A percentile compares a stretch with the other conserved stretches of the same genome.
Evolutionary conservation across 2,888 invertebrate genomes (phyloP).

Genomic region (Gastracanthus pulcherrimus): DNA sequence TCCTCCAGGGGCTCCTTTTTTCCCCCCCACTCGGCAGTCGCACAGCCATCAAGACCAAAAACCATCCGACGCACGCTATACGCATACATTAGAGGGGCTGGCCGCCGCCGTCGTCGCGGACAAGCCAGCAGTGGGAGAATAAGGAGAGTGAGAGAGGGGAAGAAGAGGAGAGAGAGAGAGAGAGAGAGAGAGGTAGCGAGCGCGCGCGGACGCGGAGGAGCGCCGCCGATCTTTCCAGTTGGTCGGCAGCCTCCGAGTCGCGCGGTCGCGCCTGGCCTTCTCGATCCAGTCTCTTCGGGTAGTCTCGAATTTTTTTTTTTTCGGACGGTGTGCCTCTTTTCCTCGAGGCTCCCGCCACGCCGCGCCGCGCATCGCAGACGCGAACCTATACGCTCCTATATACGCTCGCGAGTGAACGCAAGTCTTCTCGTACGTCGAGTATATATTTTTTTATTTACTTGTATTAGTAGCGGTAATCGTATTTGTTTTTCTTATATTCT

Average conservation of each 20-base stretch:
- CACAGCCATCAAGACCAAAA: no score
- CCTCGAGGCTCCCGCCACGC: no score
- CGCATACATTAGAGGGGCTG: no score
- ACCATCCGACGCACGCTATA: no score
- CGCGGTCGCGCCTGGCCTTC: neutral
- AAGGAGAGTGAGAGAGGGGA: neutral
- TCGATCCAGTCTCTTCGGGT: neutral
- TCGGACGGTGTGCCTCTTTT: neutral
- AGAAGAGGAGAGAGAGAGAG: constrained; percentile 1
- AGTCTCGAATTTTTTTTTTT: neutral
- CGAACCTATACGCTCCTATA: no score
- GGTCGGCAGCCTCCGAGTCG: constrained; percentile 53
- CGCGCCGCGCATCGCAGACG: no score
- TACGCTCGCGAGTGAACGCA: no score
- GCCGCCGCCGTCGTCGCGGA: neutral
- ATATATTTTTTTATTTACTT: no score
- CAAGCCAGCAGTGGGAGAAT: neutral
- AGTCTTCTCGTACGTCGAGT: no score
- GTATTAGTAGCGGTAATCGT: no score
- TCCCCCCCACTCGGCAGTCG: neutral
- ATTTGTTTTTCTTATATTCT: no score
- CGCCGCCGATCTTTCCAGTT: constrained; percentile 54
- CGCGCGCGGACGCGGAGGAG: neutral
- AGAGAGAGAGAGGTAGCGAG: no score
- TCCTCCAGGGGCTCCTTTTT: neutral